Evolutionary conservation across 2,888 invertebrate genomes (phyloP).

Genomic region (Drosophila fulvimacula): DNA sequence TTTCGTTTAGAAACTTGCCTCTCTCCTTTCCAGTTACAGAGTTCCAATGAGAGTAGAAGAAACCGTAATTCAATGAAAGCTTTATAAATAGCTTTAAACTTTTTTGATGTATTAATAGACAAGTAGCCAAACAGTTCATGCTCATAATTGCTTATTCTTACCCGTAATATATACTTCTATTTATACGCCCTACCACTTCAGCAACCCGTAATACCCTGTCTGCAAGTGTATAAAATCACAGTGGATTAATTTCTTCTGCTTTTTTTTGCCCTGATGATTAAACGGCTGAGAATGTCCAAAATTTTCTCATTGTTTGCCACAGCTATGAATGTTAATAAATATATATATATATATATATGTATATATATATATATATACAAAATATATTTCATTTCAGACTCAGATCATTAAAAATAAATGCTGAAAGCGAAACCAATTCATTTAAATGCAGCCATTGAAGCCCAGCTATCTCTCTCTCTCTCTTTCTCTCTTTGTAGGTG

Average conservation of each 20-base stretch:
- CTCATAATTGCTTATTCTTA: background rate
- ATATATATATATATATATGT: background rate
- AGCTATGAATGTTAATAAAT: constrained; percentile 3
- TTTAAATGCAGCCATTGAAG: constrained; percentile 7
- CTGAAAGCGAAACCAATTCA: constrained; percentile 7
- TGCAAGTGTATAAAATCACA: constrained; percentile 18
- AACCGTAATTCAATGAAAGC: background rate
- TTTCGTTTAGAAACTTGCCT: background rate
- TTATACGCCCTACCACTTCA: background rate
- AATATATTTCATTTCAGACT: background rate
- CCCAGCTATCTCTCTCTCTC: background rate
- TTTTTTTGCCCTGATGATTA: constrained; percentile 51
- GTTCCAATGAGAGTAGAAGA: background rate
- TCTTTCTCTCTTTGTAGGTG: background rate
- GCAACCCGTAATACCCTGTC: background rate
- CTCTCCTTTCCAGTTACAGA: too few species aligned
- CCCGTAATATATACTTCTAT: too few species aligned
- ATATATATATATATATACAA: background rate
- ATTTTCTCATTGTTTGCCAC: constrained; percentile 9
- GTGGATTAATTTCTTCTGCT: constrained; percentile 23
- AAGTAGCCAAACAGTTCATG: background rate
- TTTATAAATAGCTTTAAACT: background rate
- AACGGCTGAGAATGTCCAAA: constrained; percentile 44
- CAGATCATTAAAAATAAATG: constrained; percentile 6
- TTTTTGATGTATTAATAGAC: background rate